A percentile compares a stretch with the other conserved stretches of the same genome.
Conservation (phyloP, 35 echinoderm and acorn worm genomes). For the Patiria miniata region DNA sequence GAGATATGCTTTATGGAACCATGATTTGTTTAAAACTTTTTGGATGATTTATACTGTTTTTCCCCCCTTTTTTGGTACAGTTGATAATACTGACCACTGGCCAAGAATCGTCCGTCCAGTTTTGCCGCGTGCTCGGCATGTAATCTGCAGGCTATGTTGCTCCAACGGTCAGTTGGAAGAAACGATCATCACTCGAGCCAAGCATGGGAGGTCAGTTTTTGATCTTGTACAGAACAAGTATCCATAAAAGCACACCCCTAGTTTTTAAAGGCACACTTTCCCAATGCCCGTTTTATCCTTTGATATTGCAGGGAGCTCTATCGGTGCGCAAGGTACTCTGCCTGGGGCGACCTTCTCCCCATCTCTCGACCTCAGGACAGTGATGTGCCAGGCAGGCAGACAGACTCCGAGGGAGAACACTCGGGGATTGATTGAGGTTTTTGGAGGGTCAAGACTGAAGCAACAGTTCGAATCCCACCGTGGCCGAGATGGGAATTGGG, state of each 20-base stretch:
- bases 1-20: too few species aligned
- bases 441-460: too few species aligned
- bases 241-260: too few species aligned
- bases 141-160: slow-evolving; percentile 79
- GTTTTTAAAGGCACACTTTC: too few species aligned
- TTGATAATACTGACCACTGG: slow-evolving; percentile 47
- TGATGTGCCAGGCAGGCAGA: too few species aligned
- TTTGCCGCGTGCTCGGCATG: slow-evolving; percentile 63
- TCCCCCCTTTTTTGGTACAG: not conserved
- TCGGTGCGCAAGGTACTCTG: slow-evolving; percentile 59
- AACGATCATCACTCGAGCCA: slow-evolving; percentile 66
- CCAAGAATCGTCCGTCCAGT: slow-evolving; percentile 66
- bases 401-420: too few species aligned
- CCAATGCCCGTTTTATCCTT: not conserved
- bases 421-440: too few species aligned
- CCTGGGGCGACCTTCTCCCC: slow-evolving; percentile 84
- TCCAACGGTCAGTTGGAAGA: slow-evolving; percentile 71
- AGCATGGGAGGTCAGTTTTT: slow-evolving; percentile 79
- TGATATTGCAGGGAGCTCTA: slow-evolving; percentile 64
- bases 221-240: too few species aligned
- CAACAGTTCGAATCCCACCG: too few species aligned
- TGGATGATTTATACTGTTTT: not conserved
- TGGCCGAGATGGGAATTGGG: too few species aligned
- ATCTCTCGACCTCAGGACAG: not conserved
- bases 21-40: too few species aligned